Evolutionary conservation across 1,140 invertebrate species (phyloP).

Genomic region (Araneus ventricosus): DNA sequence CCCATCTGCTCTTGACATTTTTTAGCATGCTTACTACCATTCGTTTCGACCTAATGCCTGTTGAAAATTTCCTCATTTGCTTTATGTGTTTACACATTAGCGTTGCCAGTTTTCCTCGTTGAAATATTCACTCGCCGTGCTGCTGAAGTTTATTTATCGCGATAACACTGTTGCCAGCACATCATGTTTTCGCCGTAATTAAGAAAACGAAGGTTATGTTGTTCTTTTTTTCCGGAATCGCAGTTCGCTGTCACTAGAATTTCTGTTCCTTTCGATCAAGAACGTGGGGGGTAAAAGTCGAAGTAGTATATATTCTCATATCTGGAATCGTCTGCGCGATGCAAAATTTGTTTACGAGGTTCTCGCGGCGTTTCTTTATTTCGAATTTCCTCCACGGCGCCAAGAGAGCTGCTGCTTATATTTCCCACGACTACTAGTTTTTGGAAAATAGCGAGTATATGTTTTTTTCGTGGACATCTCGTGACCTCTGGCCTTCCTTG

Average conservation of each 20-base stretch:
- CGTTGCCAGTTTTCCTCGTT: not conserved
- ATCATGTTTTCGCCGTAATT: not conserved
- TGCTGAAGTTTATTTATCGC: not conserved
- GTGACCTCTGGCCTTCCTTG: not conserved
- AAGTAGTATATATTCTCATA: conserved; percentile 3
- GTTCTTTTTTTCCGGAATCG: not conserved
- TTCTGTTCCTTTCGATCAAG: not conserved
- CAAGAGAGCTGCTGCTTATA: not conserved
- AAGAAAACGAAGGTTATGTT: conserved; percentile 1
- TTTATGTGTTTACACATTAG: not conserved
- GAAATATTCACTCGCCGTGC: not conserved
- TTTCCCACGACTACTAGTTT: conserved; percentile 36
- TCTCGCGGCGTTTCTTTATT: not conserved
- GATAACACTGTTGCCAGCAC: not conserved
- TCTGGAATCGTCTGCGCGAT: conserved; percentile 13
- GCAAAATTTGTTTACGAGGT: conserved; percentile 9
- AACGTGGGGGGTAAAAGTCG: not conserved
- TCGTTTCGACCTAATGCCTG: not conserved
- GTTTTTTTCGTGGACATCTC: not conserved
- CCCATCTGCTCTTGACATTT: not conserved
- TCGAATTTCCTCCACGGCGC: conserved; percentile 9
- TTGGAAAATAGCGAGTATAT: not conserved
- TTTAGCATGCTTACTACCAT: not conserved
- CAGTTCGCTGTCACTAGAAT: not conserved
- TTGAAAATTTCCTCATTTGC: not conserved